These are phyloP conservation scores for Argya squamiceps DNA, from an alignment of 2,797 vertebrate species.

Conservation along the genomic window DNA sequence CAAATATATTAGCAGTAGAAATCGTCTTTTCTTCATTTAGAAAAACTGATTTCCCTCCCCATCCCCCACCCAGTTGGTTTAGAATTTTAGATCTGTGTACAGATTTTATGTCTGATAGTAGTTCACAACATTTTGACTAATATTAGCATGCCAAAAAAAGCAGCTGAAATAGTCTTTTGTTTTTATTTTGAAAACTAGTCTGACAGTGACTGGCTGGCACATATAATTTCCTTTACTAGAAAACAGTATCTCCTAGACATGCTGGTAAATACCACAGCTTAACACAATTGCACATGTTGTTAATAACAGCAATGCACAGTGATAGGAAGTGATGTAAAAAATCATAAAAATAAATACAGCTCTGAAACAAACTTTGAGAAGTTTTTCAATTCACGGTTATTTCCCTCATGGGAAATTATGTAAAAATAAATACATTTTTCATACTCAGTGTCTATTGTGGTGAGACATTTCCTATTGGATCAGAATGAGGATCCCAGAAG, in stretches of 20 bases:
- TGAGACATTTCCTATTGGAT: not conserved
- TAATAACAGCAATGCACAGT: not conserved
- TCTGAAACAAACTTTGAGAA: not conserved
- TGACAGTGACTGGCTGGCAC: not conserved
- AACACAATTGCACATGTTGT: not conserved
- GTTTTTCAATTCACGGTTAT: constrained; percentile 13
- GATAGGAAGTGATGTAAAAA: constrained; percentile 41
- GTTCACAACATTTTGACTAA: not conserved
- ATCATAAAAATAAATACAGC: constrained; percentile 49
- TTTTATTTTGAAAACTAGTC: constrained; percentile 9
- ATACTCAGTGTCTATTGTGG: not conserved
- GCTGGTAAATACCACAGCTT: constrained; percentile 2
- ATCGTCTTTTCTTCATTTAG: not conserved
- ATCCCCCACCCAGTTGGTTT: not conserved
- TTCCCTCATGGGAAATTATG: constrained; percentile 25
- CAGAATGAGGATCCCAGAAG: not conserved
- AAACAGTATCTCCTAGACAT: not conserved
- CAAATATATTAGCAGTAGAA: not conserved
- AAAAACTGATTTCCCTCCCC: not conserved
- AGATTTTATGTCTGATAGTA: not conserved
- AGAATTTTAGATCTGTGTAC: not conserved
- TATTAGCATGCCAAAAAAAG: not conserved
- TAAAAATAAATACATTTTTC: constrained; percentile 47
- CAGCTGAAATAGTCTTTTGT: not conserved
- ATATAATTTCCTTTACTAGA: constrained; percentile 9